Percentiles rank a stretch among this genome's conserved stretches.
phyloP scores from a whole-genome alignment of 2,113 vertebrate species.

The Sakesphorus luctuosus region DNA sequence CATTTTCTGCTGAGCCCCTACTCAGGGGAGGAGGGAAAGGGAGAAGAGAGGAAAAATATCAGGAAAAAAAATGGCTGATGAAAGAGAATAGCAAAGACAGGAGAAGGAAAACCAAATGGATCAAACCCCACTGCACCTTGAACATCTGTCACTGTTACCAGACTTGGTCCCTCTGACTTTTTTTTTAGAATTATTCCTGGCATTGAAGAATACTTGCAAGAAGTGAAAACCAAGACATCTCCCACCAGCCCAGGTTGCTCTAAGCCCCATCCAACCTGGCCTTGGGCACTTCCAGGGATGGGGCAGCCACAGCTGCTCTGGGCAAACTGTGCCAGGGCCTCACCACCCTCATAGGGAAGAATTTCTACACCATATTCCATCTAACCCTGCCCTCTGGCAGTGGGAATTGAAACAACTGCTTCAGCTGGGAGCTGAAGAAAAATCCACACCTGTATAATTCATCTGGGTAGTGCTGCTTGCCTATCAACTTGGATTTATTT shows the following conservation, averaged over 20 bases:
- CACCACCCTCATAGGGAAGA: fast-evolving
- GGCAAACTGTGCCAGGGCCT: background rate
- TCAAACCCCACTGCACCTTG: background rate
- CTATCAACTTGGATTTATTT: background rate
- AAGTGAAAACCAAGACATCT: background rate
- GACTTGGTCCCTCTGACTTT: background rate
- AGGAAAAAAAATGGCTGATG: background rate
- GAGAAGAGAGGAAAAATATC: background rate
- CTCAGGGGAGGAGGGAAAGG: background rate
- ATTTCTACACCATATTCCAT: background rate
- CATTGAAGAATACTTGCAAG: background rate
- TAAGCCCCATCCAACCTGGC: fast-evolving
- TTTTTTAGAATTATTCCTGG: background rate
- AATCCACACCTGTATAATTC: background rate
- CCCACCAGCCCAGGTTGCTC: fast-evolving
- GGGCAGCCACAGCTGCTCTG: background rate
- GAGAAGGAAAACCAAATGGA: background rate
- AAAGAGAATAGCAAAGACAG: background rate
- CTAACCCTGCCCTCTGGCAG: fast-evolving
- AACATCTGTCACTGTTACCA: background rate
- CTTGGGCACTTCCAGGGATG: background rate
- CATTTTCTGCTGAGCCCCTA: background rate
- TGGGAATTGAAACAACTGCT: background rate
- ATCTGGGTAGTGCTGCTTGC: background rate
- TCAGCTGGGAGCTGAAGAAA: background rate